Evolutionary conservation across 2,797 vertebrate genomes (phyloP).

Genomic region (Falco biarmicus): DNA sequence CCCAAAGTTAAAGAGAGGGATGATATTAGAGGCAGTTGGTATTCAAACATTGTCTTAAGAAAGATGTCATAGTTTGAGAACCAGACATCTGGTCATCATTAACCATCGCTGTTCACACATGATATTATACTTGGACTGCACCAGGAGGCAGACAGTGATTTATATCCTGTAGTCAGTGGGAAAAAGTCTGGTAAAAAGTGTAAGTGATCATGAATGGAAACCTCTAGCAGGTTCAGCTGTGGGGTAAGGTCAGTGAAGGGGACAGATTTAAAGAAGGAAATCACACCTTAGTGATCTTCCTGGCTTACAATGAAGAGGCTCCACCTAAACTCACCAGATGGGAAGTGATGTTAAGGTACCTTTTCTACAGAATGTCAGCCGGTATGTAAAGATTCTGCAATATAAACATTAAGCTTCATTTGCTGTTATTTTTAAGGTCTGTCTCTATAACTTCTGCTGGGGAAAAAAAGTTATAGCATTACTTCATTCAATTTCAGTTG

Average conservation of each 20-base stretch:
- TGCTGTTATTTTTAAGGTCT: neutral
- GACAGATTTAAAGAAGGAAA: constrained; percentile 12
- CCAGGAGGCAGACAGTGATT: constrained; percentile 1
- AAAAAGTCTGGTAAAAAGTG: constrained; percentile 10
- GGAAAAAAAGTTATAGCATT: neutral
- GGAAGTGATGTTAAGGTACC: neutral
- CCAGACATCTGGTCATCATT: constrained; percentile 51
- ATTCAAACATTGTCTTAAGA: neutral
- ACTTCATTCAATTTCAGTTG: neutral
- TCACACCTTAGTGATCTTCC: constrained; percentile 27
- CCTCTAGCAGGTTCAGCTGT: neutral
- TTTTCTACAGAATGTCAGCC: neutral
- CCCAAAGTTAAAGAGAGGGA: neutral
- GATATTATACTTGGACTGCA: constrained; percentile 30
- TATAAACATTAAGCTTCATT: neutral
- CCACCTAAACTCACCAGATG: neutral
- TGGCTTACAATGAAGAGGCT: neutral
- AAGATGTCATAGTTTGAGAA: constrained; percentile 1
- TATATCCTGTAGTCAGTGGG: neutral
- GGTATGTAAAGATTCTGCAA: neutral
- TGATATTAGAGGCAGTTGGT: neutral
- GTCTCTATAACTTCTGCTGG: neutral
- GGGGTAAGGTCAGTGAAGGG: neutral
- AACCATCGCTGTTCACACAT: neutral
- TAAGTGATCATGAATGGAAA: neutral